phyloP scores from a whole-genome alignment of 2,888 invertebrate species.

The Ellobium chinense region DNA sequence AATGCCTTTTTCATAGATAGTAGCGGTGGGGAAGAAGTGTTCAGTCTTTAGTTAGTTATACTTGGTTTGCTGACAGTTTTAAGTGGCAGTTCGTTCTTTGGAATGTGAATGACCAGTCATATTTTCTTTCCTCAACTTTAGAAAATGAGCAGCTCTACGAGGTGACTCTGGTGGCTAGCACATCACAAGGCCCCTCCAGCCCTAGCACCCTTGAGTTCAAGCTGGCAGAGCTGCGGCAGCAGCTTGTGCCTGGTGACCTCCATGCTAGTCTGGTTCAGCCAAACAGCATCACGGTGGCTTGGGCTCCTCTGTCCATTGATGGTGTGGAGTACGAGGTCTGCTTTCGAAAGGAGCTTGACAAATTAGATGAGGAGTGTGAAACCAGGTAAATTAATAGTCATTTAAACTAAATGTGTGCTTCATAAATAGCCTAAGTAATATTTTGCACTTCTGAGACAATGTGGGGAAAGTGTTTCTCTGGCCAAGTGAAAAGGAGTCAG shows the following conservation, averaged over 20 bases:
- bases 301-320: constrained; percentile 52
- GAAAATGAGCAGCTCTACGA: constrained; percentile 63
- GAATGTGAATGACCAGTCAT: no score
- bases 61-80: no score
- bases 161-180: constrained; percentile 56
- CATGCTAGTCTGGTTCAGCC: constrained; percentile 47
- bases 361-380: constrained; percentile 20
- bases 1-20: no score
- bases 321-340: constrained; percentile 59
- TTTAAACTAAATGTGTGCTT: no score
- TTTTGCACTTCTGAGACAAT: no score
- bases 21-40: no score
- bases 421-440: no score
- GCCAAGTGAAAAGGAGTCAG: no score
- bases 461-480: no score
- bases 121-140: no score
- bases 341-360: constrained; percentile 41
- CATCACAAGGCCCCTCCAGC: constrained; percentile 50
- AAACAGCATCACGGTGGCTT: constrained; percentile 54
- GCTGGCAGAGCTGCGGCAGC: constrained; percentile 55
- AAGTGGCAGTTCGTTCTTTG: no score
- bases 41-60: no score
- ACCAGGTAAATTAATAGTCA: constrained; percentile 47
- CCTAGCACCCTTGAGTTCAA: constrained; percentile 59
- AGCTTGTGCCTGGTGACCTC: constrained; percentile 55